Evolutionary conservation across 2,113 vertebrate genomes (phyloP), one percentile per base, ranked within the genome.

Genomic region (Malaclemys terrapin): DNA sequence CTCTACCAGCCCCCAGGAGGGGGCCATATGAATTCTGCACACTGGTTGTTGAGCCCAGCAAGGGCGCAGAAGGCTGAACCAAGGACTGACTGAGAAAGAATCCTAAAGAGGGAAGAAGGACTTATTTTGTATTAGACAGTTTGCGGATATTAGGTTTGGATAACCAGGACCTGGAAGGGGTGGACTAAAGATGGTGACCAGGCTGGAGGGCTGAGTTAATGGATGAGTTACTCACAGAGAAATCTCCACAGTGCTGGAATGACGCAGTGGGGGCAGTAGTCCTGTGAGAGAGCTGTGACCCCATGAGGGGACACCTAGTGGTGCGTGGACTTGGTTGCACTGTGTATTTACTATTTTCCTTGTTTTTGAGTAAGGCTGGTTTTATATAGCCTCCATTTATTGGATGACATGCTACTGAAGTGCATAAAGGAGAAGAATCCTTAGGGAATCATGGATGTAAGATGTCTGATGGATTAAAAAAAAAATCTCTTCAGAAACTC

Each of bases 341-440:
- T 90, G 31, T 89, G 10, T 91, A 87, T 91, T 96, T 93, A 69
- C 4, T 91, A 86, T 53, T n/a, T 31, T 19, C 10, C 17, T 62
- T 11, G 87, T 14, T 10, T 91, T 87, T 94, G 87, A 80, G 56
- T 84, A n/a, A 89, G 76, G 45, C 9, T 75, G 52, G 27, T 11
- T 49, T 89, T 76, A 56, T 56, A 31, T 25, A 16, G 6, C 31
- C 52, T 65, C 29, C 8, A 27, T 62, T 80, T 35, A 4, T 35
- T 90, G 56, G 24, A 19, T 79, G 24, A 11, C 42, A 27, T 2
- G 4, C 59, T 84, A 59, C 17, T 14, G 47, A 24, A 49, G n/a
- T 38, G 17, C n/a, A 69, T 29, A 82, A 20, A 19, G 29, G 13
- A 65, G 14, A 69, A 85, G 19, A 16, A 31, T 17, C 79, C 49